These are phyloP conservation scores for Glyptemys insculpta DNA, from an alignment of 2,797 vertebrate genomes.

Conservation along the genomic window DNA sequence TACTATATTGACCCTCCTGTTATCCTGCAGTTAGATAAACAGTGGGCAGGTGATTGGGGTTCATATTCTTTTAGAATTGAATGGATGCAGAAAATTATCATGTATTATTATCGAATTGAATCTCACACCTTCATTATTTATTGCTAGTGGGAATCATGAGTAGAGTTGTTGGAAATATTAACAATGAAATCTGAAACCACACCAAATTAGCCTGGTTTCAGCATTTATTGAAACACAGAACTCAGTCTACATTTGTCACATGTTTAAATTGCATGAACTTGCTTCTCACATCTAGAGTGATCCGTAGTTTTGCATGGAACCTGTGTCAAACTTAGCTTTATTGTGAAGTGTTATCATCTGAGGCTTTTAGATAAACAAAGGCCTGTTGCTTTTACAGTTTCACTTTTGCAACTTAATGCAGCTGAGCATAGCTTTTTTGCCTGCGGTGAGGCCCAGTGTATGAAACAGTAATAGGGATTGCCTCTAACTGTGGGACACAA, in stretches of 20 bases:
- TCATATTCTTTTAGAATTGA: background rate
- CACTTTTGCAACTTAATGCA: background rate
- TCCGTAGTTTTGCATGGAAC: background rate
- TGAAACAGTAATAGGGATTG: background rate
- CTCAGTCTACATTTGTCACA: background rate
- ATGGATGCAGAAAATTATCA: background rate
- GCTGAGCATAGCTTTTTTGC: background rate
- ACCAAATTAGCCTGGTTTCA: background rate
- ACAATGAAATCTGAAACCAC: background rate
- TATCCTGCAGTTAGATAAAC: background rate
- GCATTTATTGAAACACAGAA: background rate
- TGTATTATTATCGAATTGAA: background rate
- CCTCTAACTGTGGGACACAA: background rate
- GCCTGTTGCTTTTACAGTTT: background rate
- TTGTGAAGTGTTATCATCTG: background rate
- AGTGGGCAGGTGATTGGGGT: background rate
- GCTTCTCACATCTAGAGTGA: background rate
- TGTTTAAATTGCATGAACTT: background rate
- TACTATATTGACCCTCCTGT: background rate
- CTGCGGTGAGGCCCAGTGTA: background rate
- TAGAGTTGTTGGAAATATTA: background rate
- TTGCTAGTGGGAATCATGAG: background rate
- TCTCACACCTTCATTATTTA: background rate
- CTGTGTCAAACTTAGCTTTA: background rate
- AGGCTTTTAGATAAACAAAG: background rate